These are phyloP conservation scores for Gonatopus flavifemur DNA, from an alignment of 1,140 invertebrate species.

Conservation along the genomic window DNA sequence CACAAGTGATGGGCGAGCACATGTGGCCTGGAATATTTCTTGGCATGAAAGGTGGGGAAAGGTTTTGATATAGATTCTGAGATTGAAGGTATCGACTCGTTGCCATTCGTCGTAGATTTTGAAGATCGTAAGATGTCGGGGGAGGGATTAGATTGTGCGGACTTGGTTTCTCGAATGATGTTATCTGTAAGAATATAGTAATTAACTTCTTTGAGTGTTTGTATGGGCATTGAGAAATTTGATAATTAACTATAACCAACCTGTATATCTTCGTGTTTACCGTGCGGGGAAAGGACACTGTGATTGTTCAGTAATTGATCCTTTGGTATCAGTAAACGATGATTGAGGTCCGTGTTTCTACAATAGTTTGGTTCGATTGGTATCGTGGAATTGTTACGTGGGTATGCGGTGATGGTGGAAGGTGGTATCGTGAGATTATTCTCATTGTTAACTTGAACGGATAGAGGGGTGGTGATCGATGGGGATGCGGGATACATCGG, in stretches of 20 bases:
- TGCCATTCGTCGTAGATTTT: constrained; percentile 30
- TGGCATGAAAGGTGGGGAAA: constrained; percentile 32
- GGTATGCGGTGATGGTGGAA: neutral
- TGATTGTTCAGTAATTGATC: constrained; percentile 12
- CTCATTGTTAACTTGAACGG: constrained; percentile 35
- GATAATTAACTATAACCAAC: no score
- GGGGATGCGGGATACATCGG: constrained; percentile 9
- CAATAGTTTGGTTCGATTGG: neutral
- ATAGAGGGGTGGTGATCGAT: constrained; percentile 33
- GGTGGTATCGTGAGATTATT: constrained; percentile 10
- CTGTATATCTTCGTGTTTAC: constrained; percentile 14
- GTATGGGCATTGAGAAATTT: no score
- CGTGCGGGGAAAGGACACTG: neutral
- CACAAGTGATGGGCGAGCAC: constrained; percentile 31
- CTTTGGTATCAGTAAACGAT: constrained; percentile 20
- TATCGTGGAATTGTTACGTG: neutral
- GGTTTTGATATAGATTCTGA: constrained; percentile 35
- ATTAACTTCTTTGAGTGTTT: no score
- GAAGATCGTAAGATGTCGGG: constrained; percentile 32
- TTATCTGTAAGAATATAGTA: constrained; percentile 47
- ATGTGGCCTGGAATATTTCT: constrained; percentile 20
- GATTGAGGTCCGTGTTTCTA: constrained; percentile 15
- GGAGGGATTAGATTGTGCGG: constrained; percentile 41
- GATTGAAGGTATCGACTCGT: constrained; percentile 17
- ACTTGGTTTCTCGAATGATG: constrained; percentile 51